A percentile compares a stretch with the other conserved stretches of the same genome.
These are phyloP conservation scores for Orientallactaga sibirica DNA, from an alignment of 2,797 vertebrate species.

Conservation along the genomic window DNA sequence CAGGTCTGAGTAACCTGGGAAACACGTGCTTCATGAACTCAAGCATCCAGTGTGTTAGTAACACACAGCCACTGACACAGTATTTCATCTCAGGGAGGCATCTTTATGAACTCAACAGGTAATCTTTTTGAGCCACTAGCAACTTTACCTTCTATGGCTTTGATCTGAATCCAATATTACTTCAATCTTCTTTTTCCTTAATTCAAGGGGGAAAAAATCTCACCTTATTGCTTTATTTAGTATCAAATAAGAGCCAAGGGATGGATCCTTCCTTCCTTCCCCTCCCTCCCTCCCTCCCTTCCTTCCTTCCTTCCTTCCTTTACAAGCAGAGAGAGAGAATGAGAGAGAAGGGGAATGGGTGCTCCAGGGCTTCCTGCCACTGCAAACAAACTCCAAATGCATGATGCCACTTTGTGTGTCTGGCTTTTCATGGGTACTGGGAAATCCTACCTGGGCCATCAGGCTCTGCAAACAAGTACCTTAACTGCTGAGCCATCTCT, in stretches of 20 bases:
- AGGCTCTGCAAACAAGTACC: too few species aligned
- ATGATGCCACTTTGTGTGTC: too few species aligned
- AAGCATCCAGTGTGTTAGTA: conserved; percentile 99
- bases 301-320: too few species aligned
- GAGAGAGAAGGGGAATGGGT: too few species aligned
- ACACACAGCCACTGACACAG: conserved; percentile 97
- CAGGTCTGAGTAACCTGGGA: conserved; percentile 98
- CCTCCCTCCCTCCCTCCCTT: too few species aligned
- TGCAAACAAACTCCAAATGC: too few species aligned
- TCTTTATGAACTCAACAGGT: conserved; percentile 99
- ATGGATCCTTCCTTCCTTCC: neutral
- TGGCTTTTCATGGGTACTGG: too few species aligned
- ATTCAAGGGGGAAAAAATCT: neutral
- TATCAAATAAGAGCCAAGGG: conserved; percentile 43
- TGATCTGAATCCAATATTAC: conserved; percentile 17
- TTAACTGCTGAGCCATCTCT: too few species aligned
- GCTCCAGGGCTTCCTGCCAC: too few species aligned
- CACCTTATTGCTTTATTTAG: conserved; percentile 43
- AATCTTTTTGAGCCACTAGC: neutral
- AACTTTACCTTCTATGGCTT: conserved; percentile 53
- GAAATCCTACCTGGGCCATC: too few species aligned
- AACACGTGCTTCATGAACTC: conserved; percentile 99
- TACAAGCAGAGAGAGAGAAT: too few species aligned
- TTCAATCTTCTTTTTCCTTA: conserved; percentile 58
- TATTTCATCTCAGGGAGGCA: conserved; percentile 99